Evolutionary conservation across 2,888 invertebrate genomes (phyloP), one percentile per base, ranked within the genome.

Genomic region (Macaria notata): DNA sequence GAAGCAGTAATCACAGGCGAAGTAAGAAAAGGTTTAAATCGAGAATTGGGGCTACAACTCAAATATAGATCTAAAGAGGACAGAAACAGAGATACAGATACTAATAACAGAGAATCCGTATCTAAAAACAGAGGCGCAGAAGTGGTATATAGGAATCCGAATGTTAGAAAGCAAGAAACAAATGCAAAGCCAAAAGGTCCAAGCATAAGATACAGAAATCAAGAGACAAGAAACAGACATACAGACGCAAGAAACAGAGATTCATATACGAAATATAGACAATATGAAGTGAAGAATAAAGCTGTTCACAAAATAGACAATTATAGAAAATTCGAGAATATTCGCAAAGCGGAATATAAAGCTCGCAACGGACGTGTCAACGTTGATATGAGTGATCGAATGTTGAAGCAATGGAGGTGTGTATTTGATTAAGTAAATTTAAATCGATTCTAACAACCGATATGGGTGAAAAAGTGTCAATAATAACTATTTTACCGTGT

Each of bases 111-210:
- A 39, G 36, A 36, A 6, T 7, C 63, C n/a, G 53, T 56, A 6
- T 31, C 51, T 8, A 59, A 51, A 45, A 63, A 56, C 30, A 61
- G 59, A 46, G 59, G 41, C 5, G 44, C 54, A 42, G 46, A 61
- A 6, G 19, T 19, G 19, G 19, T 19, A 19, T 19, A 19, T 7
- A 36, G 7, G 33, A 36, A 4, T 36, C 33, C 41, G 7, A 49
- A 49, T 19, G n/a, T 51, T 48, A 39, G 52, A 51, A 47, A 54
- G 49, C 19, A 29, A 7, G 8, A 3, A 9, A 8, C 33, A 29
- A 8, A 39, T 19, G 31, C 56, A 62, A 9, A 45, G 63, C 31
- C 55, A 62, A 30, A 65, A 60, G 30, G 29, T 67, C 33, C 33
- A 36, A 36, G 7, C 7, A 36, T 6, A 36, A 36, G 7, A 4